Percentiles rank a stretch among this genome's conserved stretches.
Evolutionary conservation across 2,888 invertebrate genomes (phyloP).

Genomic region (Scotopteryx bipunctaria): DNA sequence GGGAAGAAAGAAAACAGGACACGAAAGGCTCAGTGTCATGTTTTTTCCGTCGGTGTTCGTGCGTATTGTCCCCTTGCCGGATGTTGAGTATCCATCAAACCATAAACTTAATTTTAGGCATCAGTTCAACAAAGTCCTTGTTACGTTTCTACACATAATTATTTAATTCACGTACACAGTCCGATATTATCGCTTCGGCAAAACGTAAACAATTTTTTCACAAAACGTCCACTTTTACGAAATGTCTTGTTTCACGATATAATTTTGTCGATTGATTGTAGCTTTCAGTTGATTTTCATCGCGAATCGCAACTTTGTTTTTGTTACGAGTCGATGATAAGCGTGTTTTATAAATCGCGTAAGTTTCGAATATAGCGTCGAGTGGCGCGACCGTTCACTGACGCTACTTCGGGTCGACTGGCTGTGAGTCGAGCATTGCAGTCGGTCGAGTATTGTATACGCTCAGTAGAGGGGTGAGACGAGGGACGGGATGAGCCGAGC

Average conservation of each 20-base stretch:
- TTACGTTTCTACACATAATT: slow-evolving; percentile 58
- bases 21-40: slow-evolving; percentile 79
- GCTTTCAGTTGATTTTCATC: slow-evolving; percentile 30
- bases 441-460: slow-evolving; percentile 74
- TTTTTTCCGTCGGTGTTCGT: slow-evolving; percentile 81
- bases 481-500: slow-evolving; percentile 75
- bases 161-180: slow-evolving; percentile 37
- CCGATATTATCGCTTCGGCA: slow-evolving; percentile 25
- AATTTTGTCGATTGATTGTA: slow-evolving; percentile 24
- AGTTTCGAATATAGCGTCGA: slow-evolving; percentile 67
- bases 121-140: slow-evolving; percentile 68
- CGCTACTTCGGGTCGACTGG: slow-evolving; percentile 78
- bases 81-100: slow-evolving; percentile 81
- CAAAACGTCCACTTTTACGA: slow-evolving; percentile 58
- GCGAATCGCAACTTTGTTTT: slow-evolving; percentile 49
- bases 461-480: slow-evolving; percentile 61
- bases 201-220: slow-evolving; percentile 50
- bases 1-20: slow-evolving; percentile 79
- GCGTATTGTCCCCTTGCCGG: slow-evolving; percentile 73
- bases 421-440: slow-evolving; percentile 72
- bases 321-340: slow-evolving; percentile 64
- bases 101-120: slow-evolving; percentile 63
- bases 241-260: slow-evolving; percentile 32
- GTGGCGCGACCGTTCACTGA: slow-evolving; percentile 77
- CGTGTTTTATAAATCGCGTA: slow-evolving; percentile 74